Evolutionary conservation across 2,797 vertebrate genomes (phyloP), one percentile per base, ranked within the genome.

Genomic region (Gorsachius magnificus): DNA sequence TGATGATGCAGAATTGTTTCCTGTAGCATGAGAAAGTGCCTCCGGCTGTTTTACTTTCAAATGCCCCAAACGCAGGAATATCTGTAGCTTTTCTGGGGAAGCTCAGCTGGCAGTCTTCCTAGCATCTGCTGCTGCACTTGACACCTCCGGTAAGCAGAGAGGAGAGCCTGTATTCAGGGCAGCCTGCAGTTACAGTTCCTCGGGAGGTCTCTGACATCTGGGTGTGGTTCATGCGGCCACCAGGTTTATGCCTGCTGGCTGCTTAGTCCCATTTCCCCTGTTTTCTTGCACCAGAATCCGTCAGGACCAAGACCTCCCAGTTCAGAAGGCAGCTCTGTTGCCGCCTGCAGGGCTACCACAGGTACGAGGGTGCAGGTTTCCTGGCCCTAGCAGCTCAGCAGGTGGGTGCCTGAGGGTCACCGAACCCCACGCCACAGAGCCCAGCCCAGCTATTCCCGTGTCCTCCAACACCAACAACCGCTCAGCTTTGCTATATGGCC

Each of bases 1-100:
- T 82, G 89, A 87, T 45, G 78, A 69, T 45, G 29, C 53, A 53
- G 36, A 70, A 83, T 56, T 82, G 61, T 78, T 94, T 95, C 91
- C 92, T 83, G 72, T 31, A 84, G 78, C 60, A 57, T 1, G 6
- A 24, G 53, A 87, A 93, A 93, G 35, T 5, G 65, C 89, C 89
- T 72, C 51, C 0, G 33, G 78, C 46, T 81, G 90, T 60, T 90
- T 82, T 60, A 61, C 46, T 89, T 87, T 35, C 53, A 74, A 80
- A 80, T 24, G 56, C 45, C n/a, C 77, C 36, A 25, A 70, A 87
- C 35, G 33, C 20, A 18, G 72, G 61, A 71, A 38, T 80, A 89
- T 83, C 63, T 74, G 77, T 3, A 45, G 77, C 35, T 92, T 76
- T 86, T 48, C 54, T 86, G 66, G 71, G 35, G 85, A 63, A 58